Base-by-base conservation (phyloP, 2,888 invertebrate genomes). In the Dasypolia templi region DNA sequence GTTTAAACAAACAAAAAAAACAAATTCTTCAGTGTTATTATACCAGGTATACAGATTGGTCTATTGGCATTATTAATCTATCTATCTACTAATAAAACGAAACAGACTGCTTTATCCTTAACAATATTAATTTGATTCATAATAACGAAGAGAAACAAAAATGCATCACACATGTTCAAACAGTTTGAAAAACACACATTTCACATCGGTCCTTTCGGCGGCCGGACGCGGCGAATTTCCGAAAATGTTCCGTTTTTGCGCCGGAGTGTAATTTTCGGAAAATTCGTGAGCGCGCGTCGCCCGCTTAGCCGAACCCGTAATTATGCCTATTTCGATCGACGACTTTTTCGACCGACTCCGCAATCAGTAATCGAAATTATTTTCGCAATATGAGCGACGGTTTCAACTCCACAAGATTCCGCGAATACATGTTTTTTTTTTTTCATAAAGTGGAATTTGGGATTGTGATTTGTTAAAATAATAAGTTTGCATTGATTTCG, bases 301-400 rank as follows among this genome's bases (percentile, higher is more conserved):
- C 77, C 85, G 85, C 88, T 92, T 88, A 91, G 90, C 87, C 88
- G 88, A 88, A 89, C 86, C 90, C 87, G 92, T 94, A 95, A 95
- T 95, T 95, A 94, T 93, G 89, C 94, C 92, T 95, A 95, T 94
- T 95, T 94, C 90, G 94, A 95, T 95, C 89, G 92, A 85, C 85
- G 84, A 88, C 87, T 93, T 94, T 95, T 95, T 95, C 86, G 51
- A 42, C 55, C 62, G 63, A 76, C 76, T 67, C 73, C 80, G 79
- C 84, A 77, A 85, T 83, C 83, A 84, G 87, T 87, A 85, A 88
- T 88, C 83, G 82, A 82, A 84, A 85, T 85, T 83, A 86, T 86
- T 83, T 85, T 77, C 65, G 75, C 39, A 83, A 83, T 84, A 82
- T 86, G 77, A 72, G 55, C 82, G 73, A 68, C 64, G 66, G 66